phyloP scores from a whole-genome alignment of 2,797 vertebrate species.

The Neosilurus hyrtlii region DNA sequence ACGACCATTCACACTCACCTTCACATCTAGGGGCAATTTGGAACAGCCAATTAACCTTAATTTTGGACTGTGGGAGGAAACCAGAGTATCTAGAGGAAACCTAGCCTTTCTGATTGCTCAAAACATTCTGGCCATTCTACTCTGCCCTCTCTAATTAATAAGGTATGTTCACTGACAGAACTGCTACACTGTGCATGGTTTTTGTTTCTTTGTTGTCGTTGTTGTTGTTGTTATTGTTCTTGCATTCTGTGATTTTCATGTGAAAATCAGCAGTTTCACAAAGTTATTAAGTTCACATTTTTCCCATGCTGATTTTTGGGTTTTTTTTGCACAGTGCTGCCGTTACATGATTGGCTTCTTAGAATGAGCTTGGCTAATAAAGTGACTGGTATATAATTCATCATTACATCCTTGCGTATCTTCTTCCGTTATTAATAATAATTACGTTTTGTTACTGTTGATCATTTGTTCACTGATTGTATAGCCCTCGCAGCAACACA shows the following conservation, averaged over 20 bases:
- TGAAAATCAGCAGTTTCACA: neutral
- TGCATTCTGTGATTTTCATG: neutral
- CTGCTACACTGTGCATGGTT: neutral
- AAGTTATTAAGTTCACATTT: neutral
- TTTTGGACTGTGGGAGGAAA: too few relatives aligned
- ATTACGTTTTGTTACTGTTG: too few relatives aligned
- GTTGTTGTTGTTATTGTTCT: too few relatives aligned
- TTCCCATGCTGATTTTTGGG: neutral
- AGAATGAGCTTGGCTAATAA: neutral
- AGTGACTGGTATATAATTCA: neutral
- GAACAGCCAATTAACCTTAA: too few relatives aligned
- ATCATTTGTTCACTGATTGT: neutral
- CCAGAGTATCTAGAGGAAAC: too few relatives aligned
- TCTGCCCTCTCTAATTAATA: neutral
- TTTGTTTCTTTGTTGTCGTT: neutral
- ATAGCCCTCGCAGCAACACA: neutral
- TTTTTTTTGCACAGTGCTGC: neutral
- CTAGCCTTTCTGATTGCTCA: neutral
- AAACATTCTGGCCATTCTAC: neutral
- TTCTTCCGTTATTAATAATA: neutral
- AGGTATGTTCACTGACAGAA: neutral
- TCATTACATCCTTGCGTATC: neutral
- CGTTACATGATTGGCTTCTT: neutral
- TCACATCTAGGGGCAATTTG: too few relatives aligned
- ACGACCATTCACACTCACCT: too few relatives aligned